These are phyloP conservation scores for Trachythela sp. DNA, from an alignment of 64 coral and sea anemone genomes.

Conservation along the genomic window DNA sequence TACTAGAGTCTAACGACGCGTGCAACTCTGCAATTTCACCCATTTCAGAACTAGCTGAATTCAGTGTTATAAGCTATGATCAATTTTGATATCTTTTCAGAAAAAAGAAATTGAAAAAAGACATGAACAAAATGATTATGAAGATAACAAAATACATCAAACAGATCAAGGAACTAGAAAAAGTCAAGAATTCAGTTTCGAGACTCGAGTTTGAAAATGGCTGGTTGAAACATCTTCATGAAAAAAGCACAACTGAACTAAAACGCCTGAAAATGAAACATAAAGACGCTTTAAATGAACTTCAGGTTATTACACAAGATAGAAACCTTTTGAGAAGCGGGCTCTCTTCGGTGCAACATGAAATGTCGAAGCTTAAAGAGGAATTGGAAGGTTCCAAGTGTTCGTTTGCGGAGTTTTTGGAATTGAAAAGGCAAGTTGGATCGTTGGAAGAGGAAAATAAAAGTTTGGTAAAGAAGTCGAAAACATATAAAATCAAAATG, in stretches of 20 bases:
- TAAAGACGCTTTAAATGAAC: not conserved
- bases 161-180: not conserved
- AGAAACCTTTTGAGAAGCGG: not conserved
- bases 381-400: not conserved
- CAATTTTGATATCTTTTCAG: not conserved
- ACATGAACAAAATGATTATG: not conserved
- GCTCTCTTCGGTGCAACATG: not conserved
- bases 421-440: not conserved
- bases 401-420: not conserved
- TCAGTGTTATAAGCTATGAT: too few species aligned
- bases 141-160: not conserved
- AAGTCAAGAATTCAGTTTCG: not conserved
- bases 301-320: not conserved
- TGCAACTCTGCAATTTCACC: too few species aligned
- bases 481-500: not conserved
- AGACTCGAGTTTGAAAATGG: not conserved
- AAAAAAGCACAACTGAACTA: not conserved
- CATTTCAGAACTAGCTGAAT: too few species aligned
- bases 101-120: not conserved
- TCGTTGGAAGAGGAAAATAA: not conserved
- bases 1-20: too few species aligned
- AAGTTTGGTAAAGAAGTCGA: not conserved
- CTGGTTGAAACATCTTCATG: not conserved
- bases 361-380: not conserved
- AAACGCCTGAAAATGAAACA: not conserved